Conservation (phyloP, 2,888 invertebrate genomes). For the Schizotus pectinicornis region DNA sequence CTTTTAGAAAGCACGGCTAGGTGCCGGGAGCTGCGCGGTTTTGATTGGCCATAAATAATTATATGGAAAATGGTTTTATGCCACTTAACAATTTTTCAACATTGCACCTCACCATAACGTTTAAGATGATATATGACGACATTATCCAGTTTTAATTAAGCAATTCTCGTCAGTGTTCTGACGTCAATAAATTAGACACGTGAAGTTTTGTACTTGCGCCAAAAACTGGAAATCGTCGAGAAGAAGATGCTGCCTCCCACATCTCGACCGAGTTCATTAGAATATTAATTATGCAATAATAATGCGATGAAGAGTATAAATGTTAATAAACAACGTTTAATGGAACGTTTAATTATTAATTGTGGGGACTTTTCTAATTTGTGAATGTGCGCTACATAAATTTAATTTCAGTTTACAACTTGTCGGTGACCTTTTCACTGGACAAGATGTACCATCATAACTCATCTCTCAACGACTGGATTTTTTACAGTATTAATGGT, state of each 20-base stretch:
- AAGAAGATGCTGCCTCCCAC: neutral
- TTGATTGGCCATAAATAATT: no score
- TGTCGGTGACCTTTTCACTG: slow-evolving; percentile 37
- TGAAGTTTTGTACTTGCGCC: no score
- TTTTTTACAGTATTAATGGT: slow-evolving; percentile 40
- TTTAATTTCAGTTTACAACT: slow-evolving; percentile 33
- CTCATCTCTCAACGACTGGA: slow-evolving; percentile 36
- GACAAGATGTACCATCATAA: slow-evolving; percentile 33
- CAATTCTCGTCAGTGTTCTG: slow-evolving; percentile 5
- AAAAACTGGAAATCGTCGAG: slow-evolving; percentile 1
- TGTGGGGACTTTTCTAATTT: slow-evolving; percentile 8
- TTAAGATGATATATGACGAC: slow-evolving; percentile 6
- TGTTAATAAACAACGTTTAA: no score
- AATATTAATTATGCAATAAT: neutral
- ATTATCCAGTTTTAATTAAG: slow-evolving; percentile 12
- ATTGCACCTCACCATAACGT: slow-evolving; percentile 6
- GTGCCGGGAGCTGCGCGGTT: no score
- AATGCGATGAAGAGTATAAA: no score
- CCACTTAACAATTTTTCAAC: slow-evolving; percentile 8
- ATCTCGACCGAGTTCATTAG: neutral
- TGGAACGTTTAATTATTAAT: slow-evolving; percentile 3
- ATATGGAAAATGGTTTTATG: slow-evolving; percentile 5
- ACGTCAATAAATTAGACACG: slow-evolving; percentile 6
- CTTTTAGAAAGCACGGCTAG: no score
- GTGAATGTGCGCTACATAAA: slow-evolving; percentile 31